Evolutionary conservation across 1,140 invertebrate species (phyloP), one percentile per base, ranked within the genome.

Genomic region (Notospermus geniculatus): DNA sequence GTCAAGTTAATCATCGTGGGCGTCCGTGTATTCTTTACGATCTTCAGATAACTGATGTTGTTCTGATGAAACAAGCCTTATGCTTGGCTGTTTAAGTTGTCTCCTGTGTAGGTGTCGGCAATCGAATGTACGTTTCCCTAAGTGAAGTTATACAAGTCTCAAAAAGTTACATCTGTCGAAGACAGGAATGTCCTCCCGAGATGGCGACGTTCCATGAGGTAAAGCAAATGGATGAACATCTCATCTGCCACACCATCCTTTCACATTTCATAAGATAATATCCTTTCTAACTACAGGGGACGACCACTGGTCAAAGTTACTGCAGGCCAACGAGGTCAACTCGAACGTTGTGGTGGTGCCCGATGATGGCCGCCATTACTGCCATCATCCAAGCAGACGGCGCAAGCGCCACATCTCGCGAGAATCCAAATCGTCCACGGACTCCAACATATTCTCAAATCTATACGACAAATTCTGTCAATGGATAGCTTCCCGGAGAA

Each of bases 271-370:
- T n/a, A n/a, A n/a, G n/a, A n/a, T n/a, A n/a, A n/a, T n/a, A 7
- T 23, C n/a, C 9, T 50, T 4, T 50, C n/a, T 50, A 9, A 19
- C n/a, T 53, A 19, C 45, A 66, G 70, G 70, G 36, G 70, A 71
- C 29, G 67, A 67, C 23, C 70, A 71, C 54, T 71, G 70, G 70
- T 64, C 65, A 32, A 71, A 71, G 46, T 43, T 69, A 19, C 60
- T 71, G 27, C 65, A 71, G 57, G 67, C 68, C 29, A 71, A 71
- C 41, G 63, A 64, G 30, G 54, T 59, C 13, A 57, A 53, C 53
- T 63, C 61, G 13, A 56, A 58, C 32, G 59, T 57, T 29, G 17
- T 67, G 19, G 41, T 57, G 13, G 68, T 58, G 46, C 46, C 46
- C 32, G 19, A n/a, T 11, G 29, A 27, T 5, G 41, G 54, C 30